Evolutionary conservation across 2,888 invertebrate species (phyloP), one percentile per base, ranked within the genome.

Genomic region (Hypselothyrea guttata): DNA sequence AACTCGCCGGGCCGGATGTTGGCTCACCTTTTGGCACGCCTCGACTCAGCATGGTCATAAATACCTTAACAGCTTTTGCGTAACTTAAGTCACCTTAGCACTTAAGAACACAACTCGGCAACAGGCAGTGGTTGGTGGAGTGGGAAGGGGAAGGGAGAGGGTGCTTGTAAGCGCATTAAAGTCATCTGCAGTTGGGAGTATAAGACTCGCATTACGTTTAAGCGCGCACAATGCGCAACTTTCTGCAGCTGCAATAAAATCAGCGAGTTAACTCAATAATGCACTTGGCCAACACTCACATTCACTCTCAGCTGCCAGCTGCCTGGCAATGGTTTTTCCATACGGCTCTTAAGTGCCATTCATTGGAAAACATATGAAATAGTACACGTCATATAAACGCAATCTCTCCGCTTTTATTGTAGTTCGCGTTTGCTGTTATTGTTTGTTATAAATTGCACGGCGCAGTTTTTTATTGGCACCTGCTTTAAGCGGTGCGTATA

Each of bases 11-110:
- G 38, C 65, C 49, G 60, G 54, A 65, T 47, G 49, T 46, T 67
- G 68, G 44, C 68, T 63, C 64, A 42, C 67, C 70, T 47, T 31
- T 35, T 49, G 48, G 37, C 54, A 49, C 46, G 51, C 58, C 34
- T 38, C 30, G 54, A 27, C 73, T 67, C 48, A 35, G 47, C 48
- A 56, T 64, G 68, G 58, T 65, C 77, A 81, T 81, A 82, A 81
- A 81, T 82, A 75, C 79, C 77, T 82, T 79, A 79, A 81, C 83
- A 73, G 79, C 77, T 82, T 81, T 82, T 73, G 73, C 68, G 65
- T 57, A 73, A 65, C 77, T 81, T 79, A 77, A 79, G 79, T 79
- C 82, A 77, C 77, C 73, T 79, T 62, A 73, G 66, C 79, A 75
- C 75, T 68, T 73, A 65, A 72, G 49, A 58, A 46, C 60, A 47